Evolutionary conservation across 2,797 vertebrate genomes (phyloP).

Genomic region (Leptodactylus fallax): DNA sequence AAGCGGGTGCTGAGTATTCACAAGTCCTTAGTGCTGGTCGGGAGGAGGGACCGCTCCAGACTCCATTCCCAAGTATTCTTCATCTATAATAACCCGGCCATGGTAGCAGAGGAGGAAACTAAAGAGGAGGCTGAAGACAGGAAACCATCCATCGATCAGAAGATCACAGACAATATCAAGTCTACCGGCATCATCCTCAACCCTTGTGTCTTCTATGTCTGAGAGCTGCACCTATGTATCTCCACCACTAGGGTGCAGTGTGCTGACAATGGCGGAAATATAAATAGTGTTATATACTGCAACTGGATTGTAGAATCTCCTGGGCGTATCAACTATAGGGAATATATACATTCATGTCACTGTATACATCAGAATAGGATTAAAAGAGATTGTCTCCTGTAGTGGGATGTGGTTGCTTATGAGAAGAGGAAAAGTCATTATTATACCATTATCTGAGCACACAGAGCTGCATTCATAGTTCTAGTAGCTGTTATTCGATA

Average conservation of each 20-base stretch:
- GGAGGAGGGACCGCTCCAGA: conserved; percentile 2
- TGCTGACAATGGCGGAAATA: not conserved
- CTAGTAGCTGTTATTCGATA: no score
- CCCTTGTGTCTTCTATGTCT: conserved; percentile 33
- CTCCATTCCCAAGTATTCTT: conserved; percentile 41
- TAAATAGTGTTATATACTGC: no score
- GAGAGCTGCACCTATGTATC: not conserved
- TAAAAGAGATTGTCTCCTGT: no score
- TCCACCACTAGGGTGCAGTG: not conserved
- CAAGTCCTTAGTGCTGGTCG: conserved; percentile 20
- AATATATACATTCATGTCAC: not conserved
- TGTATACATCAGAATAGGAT: not conserved
- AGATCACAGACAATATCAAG: not conserved
- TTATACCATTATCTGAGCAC: no score
- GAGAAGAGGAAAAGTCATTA: no score
- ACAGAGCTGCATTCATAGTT: no score
- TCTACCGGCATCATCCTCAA: conserved; percentile 40
- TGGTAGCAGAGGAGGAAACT: not conserved
- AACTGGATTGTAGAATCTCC: not conserved
- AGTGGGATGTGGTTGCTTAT: no score
- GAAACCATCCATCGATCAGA: not conserved
- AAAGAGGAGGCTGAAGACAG: not conserved
- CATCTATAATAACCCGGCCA: conserved; percentile 48
- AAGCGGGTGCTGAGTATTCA: conserved; percentile 8
- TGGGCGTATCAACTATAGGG: not conserved